Base-by-base conservation (phyloP, 2,888 invertebrate genomes). In the Meteorus colon region DNA sequence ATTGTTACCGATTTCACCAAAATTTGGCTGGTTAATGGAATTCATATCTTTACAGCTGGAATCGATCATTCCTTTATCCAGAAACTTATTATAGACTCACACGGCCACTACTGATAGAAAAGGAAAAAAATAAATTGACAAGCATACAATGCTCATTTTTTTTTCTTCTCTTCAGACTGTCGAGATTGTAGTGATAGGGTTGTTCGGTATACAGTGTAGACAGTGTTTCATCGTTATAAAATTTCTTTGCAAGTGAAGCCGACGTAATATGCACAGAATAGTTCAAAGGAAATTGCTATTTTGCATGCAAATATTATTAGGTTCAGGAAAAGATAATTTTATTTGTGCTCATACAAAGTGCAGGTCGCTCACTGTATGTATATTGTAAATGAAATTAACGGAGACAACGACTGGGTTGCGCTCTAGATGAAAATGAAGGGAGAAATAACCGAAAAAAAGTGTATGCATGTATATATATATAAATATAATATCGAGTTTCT, bases 271-370 rank as follows among this genome's bases (percentile, higher is more conserved):
- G 85, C 84, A 81, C 78, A 80, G 81, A 78, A 82, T 81, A 80
- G 82, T 81, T 88, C 86, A 87, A 87, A 88, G 85, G 83, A 86
- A 85, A 86, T 86, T 84, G 86, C 85, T 84, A 84, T 82, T 88
- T 80, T 84, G 83, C 85, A 87, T 88, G 86, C 86, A 88, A 88
- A 88, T 88, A 87, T 83, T 84, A 87, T 88, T 87, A 89, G 88
- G 88, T 87, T 85, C 85, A 84, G 84, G 84, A 84, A 83, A 34
- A 41, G 12, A 84, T 86, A 88, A 87, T 86, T 87, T 88, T 86
- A 88, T 89, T 88, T 87, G 85, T 86, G 83, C 87, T 83, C 83
- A 86, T 88, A 86, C 86, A 85, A 88, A 87, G 83, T 83, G 82
- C 78, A 84, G 84, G 85, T 84, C 85, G 83, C 81, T 84, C 83